Conservation (phyloP, 2,797 vertebrate species). For the Darevskia nairensis region DNA sequence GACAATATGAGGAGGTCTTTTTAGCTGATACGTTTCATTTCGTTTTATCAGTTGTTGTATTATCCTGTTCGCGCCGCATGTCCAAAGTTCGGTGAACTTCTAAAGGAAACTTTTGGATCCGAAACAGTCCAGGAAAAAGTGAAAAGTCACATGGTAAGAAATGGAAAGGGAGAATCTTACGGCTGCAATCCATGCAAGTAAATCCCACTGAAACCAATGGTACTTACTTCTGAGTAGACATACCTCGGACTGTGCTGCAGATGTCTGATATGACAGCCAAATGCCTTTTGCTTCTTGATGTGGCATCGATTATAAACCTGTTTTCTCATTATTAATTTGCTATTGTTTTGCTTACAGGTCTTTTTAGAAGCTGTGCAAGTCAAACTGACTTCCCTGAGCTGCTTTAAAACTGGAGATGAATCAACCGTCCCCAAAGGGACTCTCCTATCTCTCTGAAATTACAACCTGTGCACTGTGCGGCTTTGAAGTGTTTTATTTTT, state of each 20-base stretch:
- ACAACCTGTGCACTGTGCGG: too few species aligned
- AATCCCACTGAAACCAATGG: neutral
- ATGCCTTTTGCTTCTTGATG: too few species aligned
- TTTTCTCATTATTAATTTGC: neutral
- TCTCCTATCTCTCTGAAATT: too few species aligned
- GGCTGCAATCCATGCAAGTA: neutral
- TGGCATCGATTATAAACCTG: neutral
- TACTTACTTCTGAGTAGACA: too few species aligned
- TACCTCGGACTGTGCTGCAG: too few species aligned
- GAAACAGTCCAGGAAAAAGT: constrained; percentile 65
- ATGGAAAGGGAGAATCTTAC: neutral
- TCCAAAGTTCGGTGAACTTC: constrained; percentile 70
- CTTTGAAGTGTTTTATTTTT: too few species aligned
- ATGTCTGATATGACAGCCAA: neutral
- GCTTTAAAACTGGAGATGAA: neutral
- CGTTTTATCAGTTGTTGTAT: constrained; percentile 61
- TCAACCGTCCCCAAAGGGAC: neutral
- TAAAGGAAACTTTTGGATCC: constrained; percentile 70
- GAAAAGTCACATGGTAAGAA: constrained; percentile 72
- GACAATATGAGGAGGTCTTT: neutral
- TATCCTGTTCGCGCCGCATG: constrained; percentile 71
- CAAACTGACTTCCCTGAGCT: neutral
- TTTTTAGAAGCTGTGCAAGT: neutral
- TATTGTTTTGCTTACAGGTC: neutral
- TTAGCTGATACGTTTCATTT: constrained; percentile 41